Evolutionary conservation across 2,888 invertebrate genomes (phyloP), one percentile per base, ranked within the genome.

Genomic region (Galerucella calmariensis): DNA sequence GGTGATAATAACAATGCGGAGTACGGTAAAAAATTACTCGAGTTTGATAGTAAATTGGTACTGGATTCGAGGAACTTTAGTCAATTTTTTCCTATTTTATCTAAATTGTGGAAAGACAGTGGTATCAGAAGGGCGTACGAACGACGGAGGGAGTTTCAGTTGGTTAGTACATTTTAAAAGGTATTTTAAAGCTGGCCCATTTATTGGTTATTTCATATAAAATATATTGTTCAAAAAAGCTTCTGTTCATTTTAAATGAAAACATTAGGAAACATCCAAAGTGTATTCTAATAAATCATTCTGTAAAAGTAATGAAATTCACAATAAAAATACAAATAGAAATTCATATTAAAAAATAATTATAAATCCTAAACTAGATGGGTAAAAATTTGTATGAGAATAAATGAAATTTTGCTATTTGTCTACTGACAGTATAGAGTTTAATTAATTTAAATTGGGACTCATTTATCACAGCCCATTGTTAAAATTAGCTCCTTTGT

Each of bases 131-230:
- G 93, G 85, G 97, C 98, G 14, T 99, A 94, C 86, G 97, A 97
- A 85, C 91, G 98, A 84, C 90, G 98, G 89, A 93, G 97, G 89
- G 97, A 98, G 90, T 98, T 97, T 90, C 98, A 99, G 91, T 91
- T 98, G 92, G 97, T 98, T 89, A 92, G 91, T 88, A 79, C 65
- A 41, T 41, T 73, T 16, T 46, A 65, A 65, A 65, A 65, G 35
- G 41, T 62, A 62, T 62, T 62, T 62, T 62, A 62, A 56, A 56
- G 56, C 20, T 56, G 56, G 9, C 56, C 56, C 16, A 20, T 56
- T 20, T 20, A n/a, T 56, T 56, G n/a, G 16, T 56, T 3, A 3
- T 16, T 56, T 56, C 20, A 20, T 56, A 16, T 56, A 9, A 56
- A 56, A 56, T 20, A 56, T 20, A 56, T 20, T 56, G 56, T 51